Base-by-base conservation (phyloP, 1,140 invertebrate species). In the Lasioglossum albipes region DNA sequence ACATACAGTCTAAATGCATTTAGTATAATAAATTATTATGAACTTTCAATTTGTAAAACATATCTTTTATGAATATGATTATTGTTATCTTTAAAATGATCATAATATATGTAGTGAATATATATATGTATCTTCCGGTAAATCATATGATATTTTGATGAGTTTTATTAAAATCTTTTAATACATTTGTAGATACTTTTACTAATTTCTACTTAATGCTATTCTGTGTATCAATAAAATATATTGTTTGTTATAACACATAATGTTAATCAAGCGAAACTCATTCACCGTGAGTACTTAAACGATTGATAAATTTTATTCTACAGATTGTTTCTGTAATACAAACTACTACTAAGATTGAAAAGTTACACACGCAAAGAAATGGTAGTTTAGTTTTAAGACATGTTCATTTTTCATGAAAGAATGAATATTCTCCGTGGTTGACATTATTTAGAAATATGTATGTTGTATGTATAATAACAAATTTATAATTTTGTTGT, bases 241-340 rank as follows among this genome's bases (percentile, higher is more conserved):
- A 71, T 77, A 72, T 72, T 72, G 31, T 42, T 76, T 71, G 13
- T 52, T 45, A 64, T 61, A 7, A 71, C 22, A 64, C 52, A 20
- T 22, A n/a, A 31, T 54, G 18, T 54, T 2, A 49, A 31, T 12
- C 31, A 45, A n/a, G 16, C 41, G 59, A 59, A 61, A 68, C 20
- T 57, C 52, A 57, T 18, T 57, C 13, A 52, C 45, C n/a, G 52
- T 12, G 31, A 7, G 36, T 62, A 36, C 20, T 22, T 13, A 41
- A 18, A n/a, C 36, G 9, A 64, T n/a, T 75, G 52, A 65, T 54
- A 13, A 49, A 22, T 41, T 1, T 41, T 75, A 12, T 75, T 66
- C 6, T 41, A n/a, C n/a, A 66, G 7, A 36, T 64, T 49, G 45
- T 22, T 65, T 36, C 9, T n/a, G 0, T 36, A 36, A 36, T 0